Evolutionary conservation across 2,113 vertebrate species (phyloP).

Genomic region (Rhea pennata): DNA sequence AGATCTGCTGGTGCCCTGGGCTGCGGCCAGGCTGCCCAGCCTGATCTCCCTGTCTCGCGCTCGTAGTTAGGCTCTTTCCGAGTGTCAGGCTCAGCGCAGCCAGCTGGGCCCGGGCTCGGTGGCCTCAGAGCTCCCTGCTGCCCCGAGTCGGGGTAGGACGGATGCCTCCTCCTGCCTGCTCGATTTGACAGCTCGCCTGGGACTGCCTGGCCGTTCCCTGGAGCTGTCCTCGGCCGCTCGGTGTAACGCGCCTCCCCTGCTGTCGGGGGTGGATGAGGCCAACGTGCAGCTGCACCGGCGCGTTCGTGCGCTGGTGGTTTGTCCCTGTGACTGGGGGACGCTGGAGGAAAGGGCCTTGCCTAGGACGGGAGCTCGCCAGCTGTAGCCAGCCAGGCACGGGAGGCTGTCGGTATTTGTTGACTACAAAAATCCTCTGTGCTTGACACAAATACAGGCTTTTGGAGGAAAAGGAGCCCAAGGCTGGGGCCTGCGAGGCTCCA

Average conservation of each 20-base stretch:
- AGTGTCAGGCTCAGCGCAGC: not conserved
- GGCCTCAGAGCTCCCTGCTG: not conserved
- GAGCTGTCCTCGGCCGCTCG: not conserved
- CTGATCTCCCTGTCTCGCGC: fast-evolving
- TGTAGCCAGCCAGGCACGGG: not conserved
- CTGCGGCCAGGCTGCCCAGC: not conserved
- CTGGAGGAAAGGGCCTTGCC: too few relatives aligned
- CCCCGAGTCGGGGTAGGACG: not conserved
- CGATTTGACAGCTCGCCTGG: not conserved
- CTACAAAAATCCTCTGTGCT: not conserved
- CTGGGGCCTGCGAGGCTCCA: not conserved
- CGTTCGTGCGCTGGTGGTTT: not conserved
- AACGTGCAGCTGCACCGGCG: not conserved
- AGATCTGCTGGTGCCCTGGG: not conserved
- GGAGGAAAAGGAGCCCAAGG: not conserved
- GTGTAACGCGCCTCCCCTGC: not conserved
- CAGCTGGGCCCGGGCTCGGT: fast-evolving
- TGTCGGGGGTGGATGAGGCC: not conserved
- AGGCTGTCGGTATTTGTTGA: not conserved
- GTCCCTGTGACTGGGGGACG: not conserved
- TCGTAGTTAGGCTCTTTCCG: not conserved
- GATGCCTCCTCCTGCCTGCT: not conserved
- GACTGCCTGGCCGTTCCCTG: not conserved
- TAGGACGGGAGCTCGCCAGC: not conserved
- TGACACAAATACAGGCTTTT: not conserved